Base-by-base conservation (phyloP, 2,888 invertebrate species). In the Drosophila tanythrix region DNA sequence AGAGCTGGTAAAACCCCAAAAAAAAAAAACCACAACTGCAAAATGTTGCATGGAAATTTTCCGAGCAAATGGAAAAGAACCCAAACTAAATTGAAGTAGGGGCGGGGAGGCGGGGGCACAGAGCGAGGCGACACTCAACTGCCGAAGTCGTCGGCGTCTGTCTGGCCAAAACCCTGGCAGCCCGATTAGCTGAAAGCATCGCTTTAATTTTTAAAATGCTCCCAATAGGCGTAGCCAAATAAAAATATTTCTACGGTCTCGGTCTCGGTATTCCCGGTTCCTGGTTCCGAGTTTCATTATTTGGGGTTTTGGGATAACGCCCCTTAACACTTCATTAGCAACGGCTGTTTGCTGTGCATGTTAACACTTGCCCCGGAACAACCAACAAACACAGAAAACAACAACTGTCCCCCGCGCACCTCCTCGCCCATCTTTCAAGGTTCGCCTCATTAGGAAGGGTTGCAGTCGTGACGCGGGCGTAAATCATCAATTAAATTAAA, bases 401-500 rank as follows among this genome's bases (percentile, higher is more conserved):
- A 64, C 63, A 51, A 60, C 21, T 36, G 1, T 31, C 7, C 31
- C 50, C 50, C 6, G 4, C 40, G 4, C n/a, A 13, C 0, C 35
- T 18, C 40, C 31, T 15, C 18, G 3, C 33, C 36, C 38, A 2
- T 11, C 58, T 46, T 27, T 13, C 8, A 13, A 11, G 10, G 3
- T 18, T 36, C 33, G 63, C 38, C 83, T 81, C 79, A 81, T 82
- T 82, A 78, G 84, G 73, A 81, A 72, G 75, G 82, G 82, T 79
- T 67, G 67, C 40, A 48, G 72, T 65, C 76, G 70, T 74, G 83
- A 78, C 76, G 68, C 58, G 55, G 57, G 57, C 74, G 80, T 75
- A 86, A 89, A 83, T 80, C 84, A 88, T 83, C 89, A 88, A 86
- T 86, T 86, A 88, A 88, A 81, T 88, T 74, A 86, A 81, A 88